Percentiles rank a stretch among this genome's conserved stretches.
phyloP scores from a whole-genome alignment of 2,888 invertebrate species.

The Polyommatus icarus region DNA sequence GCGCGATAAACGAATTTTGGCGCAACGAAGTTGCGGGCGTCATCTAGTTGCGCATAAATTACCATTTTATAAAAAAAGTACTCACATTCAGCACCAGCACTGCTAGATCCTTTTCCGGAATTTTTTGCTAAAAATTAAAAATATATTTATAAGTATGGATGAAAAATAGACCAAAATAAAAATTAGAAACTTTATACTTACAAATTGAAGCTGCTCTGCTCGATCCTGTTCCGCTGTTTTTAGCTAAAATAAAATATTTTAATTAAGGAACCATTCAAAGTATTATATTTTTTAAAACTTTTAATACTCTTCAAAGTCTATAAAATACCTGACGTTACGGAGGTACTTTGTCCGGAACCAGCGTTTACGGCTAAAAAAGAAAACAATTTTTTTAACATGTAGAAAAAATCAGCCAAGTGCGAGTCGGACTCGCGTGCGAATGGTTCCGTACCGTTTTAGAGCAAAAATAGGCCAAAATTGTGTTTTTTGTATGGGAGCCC shows the following conservation, averaged over 20 bases:
- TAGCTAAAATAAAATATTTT: constrained; percentile 1
- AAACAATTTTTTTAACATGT: too few relatives aligned
- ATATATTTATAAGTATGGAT: not conserved
- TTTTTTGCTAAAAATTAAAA: not conserved
- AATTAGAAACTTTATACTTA: not conserved
- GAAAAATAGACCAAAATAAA: not conserved
- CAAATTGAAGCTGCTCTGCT: not conserved
- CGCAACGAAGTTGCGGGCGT: too few relatives aligned
- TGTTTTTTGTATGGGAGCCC: too few relatives aligned
- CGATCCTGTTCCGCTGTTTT: not conserved
- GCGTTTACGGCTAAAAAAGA: not conserved
- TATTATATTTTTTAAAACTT: not conserved
- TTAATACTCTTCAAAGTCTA: not conserved
- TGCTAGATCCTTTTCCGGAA: not conserved
- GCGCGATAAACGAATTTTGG: too few relatives aligned
- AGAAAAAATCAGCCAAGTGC: too few relatives aligned
- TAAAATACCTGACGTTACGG: not conserved
- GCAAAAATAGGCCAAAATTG: too few relatives aligned
- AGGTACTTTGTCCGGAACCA: not conserved
- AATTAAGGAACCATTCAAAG: too few relatives aligned
- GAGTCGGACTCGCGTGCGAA: too few relatives aligned
- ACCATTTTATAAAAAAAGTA: not conserved
- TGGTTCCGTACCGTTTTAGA: too few relatives aligned
- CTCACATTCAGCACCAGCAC: constrained; percentile 5
- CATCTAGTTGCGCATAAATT: not conserved